phyloP scores from a whole-genome alignment of 2,797 vertebrate genomes.

The Falco columbarius region DNA sequence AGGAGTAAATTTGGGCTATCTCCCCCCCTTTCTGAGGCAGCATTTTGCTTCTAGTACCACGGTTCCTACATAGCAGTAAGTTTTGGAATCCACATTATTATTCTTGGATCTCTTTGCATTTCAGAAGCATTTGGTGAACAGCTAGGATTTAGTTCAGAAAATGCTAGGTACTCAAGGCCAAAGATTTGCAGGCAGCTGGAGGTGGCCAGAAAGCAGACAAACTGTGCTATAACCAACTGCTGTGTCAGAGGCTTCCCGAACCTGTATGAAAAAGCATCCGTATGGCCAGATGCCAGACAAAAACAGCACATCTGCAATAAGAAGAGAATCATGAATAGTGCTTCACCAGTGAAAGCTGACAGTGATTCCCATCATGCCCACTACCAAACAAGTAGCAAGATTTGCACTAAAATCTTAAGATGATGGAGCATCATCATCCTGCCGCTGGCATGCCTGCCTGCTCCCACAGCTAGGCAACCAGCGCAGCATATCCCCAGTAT shows the following conservation, averaged over 20 bases:
- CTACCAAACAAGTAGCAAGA: background rate
- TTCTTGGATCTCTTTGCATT: background rate
- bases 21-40: background rate
- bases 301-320: background rate
- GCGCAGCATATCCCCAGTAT: fast-evolving
- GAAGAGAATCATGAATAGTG: background rate
- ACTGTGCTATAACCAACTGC: background rate
- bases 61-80: background rate
- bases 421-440: background rate
- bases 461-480: background rate
- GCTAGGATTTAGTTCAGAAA: background rate
- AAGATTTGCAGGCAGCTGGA: background rate
- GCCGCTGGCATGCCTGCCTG: background rate
- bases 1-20: background rate
- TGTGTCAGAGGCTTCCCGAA: background rate
- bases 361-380: background rate
- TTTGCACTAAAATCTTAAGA: background rate
- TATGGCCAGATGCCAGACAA: background rate
- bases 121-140: background rate
- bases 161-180: background rate
- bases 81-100: background rate
- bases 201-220: background rate
- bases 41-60: background rate
- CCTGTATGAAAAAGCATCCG: background rate
- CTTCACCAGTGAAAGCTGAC: background rate